Base-by-base conservation (phyloP, 1,140 invertebrate genomes). In the Pygmarrhopalites habei region DNA sequence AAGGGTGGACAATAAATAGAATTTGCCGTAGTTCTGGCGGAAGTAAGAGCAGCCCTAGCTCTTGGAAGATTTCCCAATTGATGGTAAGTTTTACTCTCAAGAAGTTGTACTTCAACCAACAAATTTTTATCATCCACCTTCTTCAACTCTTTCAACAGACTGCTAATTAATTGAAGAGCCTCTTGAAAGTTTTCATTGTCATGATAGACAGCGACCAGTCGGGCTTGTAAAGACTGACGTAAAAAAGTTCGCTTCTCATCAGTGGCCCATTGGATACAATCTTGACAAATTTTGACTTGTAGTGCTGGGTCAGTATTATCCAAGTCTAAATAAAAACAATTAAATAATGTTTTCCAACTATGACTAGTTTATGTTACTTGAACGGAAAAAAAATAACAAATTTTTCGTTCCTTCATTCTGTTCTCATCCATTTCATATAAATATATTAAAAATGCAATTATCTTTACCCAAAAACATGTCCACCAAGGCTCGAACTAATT, bases 191-290 rank as follows among this genome's bases (percentile, higher is more conserved):
- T 88, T 68, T 86, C 85, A 41, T 90, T 95, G 74, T 97, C 94
- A 77, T 92, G 96, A 75, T 94, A 97, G 15, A 98, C 79, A 14
- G 93, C 90, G 73, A 98, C 88, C 23, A 98, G 80, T 72, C 94
- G 81, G 1, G 92, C 88, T 78, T 99, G 94, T 66, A 99, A 77
- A 10, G 92, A 92, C 77, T 99, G 97, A 72, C 97, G 81, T 23
- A 99, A 79, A 78, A 98, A 99, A 21, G 92, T 98, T 69, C 96
- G 84, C 64, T 93, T 89, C 75, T 99, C 95, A 75, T 94, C 88
- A 76, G 96, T 95, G 21, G 97, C 95, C 96, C 96, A 99, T 79
- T 96, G 90, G 80, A 99, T 99, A 79, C 94, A 98, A 79, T 99
- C 95, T 79, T 93, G 89, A 75, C 87, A 55, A 1, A 67, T 53